Conservation (phyloP, 2,888 invertebrate species). For the Theretra japonica region DNA sequence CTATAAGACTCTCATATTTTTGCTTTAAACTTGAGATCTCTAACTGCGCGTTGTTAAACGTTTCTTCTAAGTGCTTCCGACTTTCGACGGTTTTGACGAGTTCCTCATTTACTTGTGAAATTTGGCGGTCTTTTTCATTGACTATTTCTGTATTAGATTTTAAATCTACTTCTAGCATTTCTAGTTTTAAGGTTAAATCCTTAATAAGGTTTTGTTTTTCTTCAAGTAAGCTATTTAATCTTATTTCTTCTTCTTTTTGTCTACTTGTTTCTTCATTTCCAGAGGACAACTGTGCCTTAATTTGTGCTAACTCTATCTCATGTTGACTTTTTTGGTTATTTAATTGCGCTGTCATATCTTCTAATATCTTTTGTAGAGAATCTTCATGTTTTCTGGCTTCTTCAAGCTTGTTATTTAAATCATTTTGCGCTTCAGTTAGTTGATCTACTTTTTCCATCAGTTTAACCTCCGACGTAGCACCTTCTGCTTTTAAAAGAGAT, state of each 20-base stretch:
- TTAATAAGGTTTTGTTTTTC: slow-evolving; percentile 73
- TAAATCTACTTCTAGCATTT: slow-evolving; percentile 77
- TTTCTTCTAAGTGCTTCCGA: slow-evolving; percentile 79
- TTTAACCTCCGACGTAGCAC: slow-evolving; percentile 75
- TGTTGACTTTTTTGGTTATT: slow-evolving; percentile 71
- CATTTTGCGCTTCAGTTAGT: slow-evolving; percentile 77
- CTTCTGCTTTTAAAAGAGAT: slow-evolving; percentile 72
- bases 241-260: slow-evolving; percentile 60
- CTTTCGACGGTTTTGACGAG: slow-evolving; percentile 67
- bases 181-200: slow-evolving; percentile 71
- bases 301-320: slow-evolving; percentile 68
- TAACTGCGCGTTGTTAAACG: slow-evolving; percentile 66
- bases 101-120: slow-evolving; percentile 69
- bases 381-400: slow-evolving; percentile 80
- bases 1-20: slow-evolving; percentile 72
- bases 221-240: slow-evolving; percentile 58
- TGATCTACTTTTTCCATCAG: slow-evolving; percentile 81
- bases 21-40: slow-evolving; percentile 72
- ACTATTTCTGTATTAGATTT: slow-evolving; percentile 77
- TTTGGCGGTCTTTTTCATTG: slow-evolving; percentile 78
- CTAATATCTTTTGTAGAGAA: slow-evolving; percentile 75
- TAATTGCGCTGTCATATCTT: slow-evolving; percentile 75
- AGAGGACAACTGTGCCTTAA: slow-evolving; percentile 60
- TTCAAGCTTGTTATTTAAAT: slow-evolving; percentile 77
- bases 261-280: slow-evolving; percentile 63